Conservation (phyloP, 2,888 invertebrate species). For the Homarus gammarus region DNA sequence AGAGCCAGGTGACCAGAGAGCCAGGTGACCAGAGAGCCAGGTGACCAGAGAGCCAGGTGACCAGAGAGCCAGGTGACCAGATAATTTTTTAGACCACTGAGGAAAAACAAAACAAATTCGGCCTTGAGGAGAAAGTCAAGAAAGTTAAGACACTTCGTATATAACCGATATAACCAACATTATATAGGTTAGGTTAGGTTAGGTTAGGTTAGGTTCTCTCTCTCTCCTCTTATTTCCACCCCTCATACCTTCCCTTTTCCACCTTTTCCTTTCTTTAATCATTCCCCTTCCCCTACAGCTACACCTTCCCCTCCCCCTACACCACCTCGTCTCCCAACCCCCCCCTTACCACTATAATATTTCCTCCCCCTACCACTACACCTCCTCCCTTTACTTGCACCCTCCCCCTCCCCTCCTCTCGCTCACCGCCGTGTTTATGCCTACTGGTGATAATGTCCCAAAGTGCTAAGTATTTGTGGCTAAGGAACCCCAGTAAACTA, state of each 20-base stretch:
- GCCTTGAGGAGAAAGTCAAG: too few species aligned
- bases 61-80: too few species aligned
- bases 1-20: too few species aligned
- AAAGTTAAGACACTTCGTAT: too few species aligned
- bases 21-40: too few species aligned
- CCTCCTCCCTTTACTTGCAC: neutral
- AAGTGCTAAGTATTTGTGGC: slow-evolving; percentile 14
- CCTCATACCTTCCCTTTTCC: neutral
- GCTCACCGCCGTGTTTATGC: neutral
- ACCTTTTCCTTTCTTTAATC: neutral
- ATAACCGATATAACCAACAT: too few species aligned
- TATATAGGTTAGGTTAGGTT: too few species aligned
- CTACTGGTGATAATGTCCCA: slow-evolving; percentile 14
- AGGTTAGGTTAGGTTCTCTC: too few species aligned
- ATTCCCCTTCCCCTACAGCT: neutral
- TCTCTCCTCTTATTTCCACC: neutral
- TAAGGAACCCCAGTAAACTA: neutral
- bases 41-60: too few species aligned
- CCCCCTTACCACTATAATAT: neutral
- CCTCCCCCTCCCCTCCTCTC: neutral
- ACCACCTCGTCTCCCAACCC: neutral
- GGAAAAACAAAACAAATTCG: too few species aligned
- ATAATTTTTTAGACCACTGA: too few species aligned
- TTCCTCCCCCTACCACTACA: neutral
- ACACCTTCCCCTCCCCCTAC: neutral